phyloP scores from a whole-genome alignment of 92 coral and sea anemone genomes.

The Umimayanthus chanpuru region DNA sequence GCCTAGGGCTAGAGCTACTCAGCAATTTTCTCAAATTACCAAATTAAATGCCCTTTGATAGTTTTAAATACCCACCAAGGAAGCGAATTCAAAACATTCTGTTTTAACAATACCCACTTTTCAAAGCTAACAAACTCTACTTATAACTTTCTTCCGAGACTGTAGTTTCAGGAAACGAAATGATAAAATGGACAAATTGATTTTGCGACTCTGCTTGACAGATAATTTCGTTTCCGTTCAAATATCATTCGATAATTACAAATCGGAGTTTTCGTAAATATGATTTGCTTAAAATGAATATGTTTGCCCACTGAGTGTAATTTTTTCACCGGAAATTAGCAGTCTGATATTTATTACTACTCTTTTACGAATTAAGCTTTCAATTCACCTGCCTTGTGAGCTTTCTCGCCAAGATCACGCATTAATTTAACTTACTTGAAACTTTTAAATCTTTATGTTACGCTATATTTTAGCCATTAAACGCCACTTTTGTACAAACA shows the following conservation, averaged over 20 bases:
- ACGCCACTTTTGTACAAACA: constrained; percentile 20
- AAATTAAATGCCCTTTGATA: constrained; percentile 82
- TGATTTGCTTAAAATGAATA: constrained; percentile 55
- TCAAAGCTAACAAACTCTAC: constrained; percentile 56
- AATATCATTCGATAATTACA: constrained; percentile 71
- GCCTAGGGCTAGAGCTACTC: constrained; percentile 58
- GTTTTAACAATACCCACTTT: constrained; percentile 50
- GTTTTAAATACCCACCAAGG: constrained; percentile 69
- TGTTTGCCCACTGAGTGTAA: constrained; percentile 66
- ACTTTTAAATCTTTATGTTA: constrained; percentile 44
- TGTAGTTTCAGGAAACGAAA: constrained; percentile 44
- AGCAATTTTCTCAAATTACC: constrained; percentile 65
- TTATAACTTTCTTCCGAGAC: constrained; percentile 52
- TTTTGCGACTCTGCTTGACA: constrained; percentile 46
- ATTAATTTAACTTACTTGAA: constrained; percentile 81
- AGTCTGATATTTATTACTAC: constrained; percentile 76
- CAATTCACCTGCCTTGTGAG: constrained; percentile 69
- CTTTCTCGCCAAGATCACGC: constrained; percentile 54
- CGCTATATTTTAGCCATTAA: constrained; percentile 41
- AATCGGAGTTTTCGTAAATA: constrained; percentile 60
- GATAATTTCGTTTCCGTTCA: constrained; percentile 66
- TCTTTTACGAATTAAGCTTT: constrained; percentile 76
- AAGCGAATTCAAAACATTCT: constrained; percentile 58
- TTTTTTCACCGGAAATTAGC: constrained; percentile 86
- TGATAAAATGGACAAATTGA: constrained; percentile 44